Evolutionary conservation across 2,797 vertebrate genomes (phyloP).

Genomic region (Sebastes taczanowskii): DNA sequence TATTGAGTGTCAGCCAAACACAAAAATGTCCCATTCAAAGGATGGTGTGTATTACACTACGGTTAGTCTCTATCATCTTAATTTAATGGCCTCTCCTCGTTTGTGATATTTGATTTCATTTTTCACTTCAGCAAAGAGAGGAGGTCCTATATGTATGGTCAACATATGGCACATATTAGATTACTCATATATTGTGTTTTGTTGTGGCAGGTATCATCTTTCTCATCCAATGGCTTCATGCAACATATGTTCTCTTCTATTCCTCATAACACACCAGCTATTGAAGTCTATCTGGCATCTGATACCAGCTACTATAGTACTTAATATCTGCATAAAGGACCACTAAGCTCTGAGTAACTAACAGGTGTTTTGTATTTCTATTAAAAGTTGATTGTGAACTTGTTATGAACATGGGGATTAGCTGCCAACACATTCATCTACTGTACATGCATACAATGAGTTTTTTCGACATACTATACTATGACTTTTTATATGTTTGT

Average conservation of each 20-base stretch:
- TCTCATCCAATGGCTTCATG: constrained; percentile 67
- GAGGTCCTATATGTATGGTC: constrained; percentile 72
- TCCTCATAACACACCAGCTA: constrained; percentile 68
- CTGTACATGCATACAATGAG: no score
- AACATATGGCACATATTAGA: constrained; percentile 85
- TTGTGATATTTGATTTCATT: constrained; percentile 81
- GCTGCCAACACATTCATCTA: no score
- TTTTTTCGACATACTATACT: no score
- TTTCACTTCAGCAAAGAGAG: constrained; percentile 67
- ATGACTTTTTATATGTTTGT: no score
- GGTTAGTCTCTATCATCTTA: constrained; percentile 64
- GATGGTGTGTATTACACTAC: constrained; percentile 61
- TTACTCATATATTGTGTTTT: constrained; percentile 84
- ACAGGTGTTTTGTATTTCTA: neutral
- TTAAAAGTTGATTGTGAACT: no score
- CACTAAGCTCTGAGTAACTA: neutral
- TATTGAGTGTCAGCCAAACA: constrained; percentile 71
- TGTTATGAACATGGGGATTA: no score
- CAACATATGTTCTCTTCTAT: constrained; percentile 77
- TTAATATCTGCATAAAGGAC: constrained; percentile 41
- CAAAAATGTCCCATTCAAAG: constrained; percentile 64
- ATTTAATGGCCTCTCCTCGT: constrained; percentile 75
- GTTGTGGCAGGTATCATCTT: constrained; percentile 72
- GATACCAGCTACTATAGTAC: constrained; percentile 46
- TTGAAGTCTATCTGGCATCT: constrained; percentile 63